Conservation (phyloP, 2,113 vertebrate species). For the Syngnathus typhle region DNA sequence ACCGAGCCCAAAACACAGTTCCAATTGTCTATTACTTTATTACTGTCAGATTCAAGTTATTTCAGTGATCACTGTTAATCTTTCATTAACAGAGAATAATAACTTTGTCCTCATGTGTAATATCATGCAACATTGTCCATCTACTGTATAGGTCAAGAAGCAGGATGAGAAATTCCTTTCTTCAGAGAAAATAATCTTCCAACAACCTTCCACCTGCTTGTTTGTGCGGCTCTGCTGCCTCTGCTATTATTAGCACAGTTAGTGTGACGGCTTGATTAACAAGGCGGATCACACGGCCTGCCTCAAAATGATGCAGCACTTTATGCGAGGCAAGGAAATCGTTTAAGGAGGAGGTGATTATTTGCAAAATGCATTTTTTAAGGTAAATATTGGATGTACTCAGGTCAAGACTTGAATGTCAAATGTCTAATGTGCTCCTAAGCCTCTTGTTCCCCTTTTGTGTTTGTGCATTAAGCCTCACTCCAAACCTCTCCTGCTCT, state of each 20-base stretch:
- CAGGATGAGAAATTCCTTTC: constrained; percentile 17
- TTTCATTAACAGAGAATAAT: neutral
- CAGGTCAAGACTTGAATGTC: neutral
- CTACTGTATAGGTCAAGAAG: constrained; percentile 11
- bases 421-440: neutral
- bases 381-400: neutral
- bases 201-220: constrained; percentile 19
- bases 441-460: neutral
- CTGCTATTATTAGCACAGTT: constrained; percentile 59
- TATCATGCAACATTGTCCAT: constrained; percentile 3
- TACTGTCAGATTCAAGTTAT: too few relatives aligned
- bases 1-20: too few relatives aligned
- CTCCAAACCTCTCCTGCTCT: constrained; percentile 21
- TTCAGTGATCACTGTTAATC: too few relatives aligned
- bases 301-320: constrained; percentile 51
- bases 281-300: constrained; percentile 28
- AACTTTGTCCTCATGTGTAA: constrained; percentile 10
- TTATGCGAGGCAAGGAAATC: constrained; percentile 16
- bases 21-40: too few relatives aligned
- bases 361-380: neutral
- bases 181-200: constrained; percentile 18
- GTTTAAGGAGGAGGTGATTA: neutral
- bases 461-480: neutral
- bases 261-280: constrained; percentile 17
- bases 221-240: constrained; percentile 35